A percentile compares a stretch with the other conserved stretches of the same genome.
These are phyloP conservation scores for Cavia aperea DNA, from an alignment of 2,113 vertebrate species.

Conservation along the genomic window DNA sequence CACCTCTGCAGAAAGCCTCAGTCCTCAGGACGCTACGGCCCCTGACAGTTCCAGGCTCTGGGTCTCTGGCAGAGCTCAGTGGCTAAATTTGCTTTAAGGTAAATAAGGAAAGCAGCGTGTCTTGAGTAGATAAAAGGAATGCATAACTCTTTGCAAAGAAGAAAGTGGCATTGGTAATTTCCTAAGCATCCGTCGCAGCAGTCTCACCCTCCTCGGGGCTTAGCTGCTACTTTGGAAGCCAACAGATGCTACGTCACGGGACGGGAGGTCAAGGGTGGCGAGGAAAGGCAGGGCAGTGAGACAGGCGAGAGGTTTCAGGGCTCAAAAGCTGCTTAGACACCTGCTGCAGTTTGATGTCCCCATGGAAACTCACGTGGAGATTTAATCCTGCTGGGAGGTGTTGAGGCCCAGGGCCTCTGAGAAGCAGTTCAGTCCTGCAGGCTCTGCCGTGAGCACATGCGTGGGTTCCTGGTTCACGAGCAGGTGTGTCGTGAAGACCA, in stretches of 20 bases:
- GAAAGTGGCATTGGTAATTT: neutral
- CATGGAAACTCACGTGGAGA: no score
- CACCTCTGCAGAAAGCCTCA: constrained; percentile 37
- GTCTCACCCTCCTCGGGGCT: neutral
- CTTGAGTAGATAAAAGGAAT: neutral
- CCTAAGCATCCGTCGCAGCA: neutral
- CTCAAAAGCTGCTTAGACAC: neutral
- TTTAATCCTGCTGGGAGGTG: neutral
- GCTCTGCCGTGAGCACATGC: no score
- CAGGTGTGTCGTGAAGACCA: neutral
- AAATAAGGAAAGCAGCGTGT: neutral
- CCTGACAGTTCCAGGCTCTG: neutral
- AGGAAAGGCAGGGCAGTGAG: neutral
- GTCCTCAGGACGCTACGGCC: neutral
- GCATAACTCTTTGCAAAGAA: neutral
- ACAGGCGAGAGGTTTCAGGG: neutral
- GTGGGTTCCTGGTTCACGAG: neutral
- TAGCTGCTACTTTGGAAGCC: neutral
- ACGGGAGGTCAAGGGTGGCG: accelerated
- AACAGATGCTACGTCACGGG: neutral
- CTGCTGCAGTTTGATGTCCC: neutral
- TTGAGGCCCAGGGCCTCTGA: accelerated
- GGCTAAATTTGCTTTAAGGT: neutral
- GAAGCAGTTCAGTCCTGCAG: no score
- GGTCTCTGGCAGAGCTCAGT: neutral